These are phyloP conservation scores for Loxodonta africana DNA, from an alignment of 2,113 vertebrate species.

Conservation along the genomic window DNA sequence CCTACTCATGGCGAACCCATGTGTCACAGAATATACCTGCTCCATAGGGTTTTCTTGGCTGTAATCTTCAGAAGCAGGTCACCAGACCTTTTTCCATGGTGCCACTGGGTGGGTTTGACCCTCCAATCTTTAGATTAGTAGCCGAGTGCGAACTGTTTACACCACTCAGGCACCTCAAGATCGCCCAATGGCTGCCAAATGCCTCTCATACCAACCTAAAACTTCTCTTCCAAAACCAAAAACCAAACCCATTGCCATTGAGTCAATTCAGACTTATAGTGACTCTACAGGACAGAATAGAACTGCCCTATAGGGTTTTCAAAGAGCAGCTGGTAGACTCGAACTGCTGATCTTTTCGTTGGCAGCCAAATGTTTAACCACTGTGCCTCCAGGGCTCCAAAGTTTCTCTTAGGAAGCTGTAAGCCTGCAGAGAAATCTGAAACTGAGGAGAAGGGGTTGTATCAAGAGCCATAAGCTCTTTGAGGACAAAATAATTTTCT, in stretches of 20 bases:
- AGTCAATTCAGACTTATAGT: too few relatives aligned
- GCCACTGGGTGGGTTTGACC: neutral
- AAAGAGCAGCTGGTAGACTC: too few relatives aligned
- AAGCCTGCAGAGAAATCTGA: neutral
- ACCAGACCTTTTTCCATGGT: neutral
- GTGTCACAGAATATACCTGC: neutral
- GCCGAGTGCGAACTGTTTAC: neutral
- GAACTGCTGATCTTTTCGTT: too few relatives aligned
- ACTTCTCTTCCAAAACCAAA: neutral
- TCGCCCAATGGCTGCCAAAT: neutral
- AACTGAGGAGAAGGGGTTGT: too few relatives aligned
- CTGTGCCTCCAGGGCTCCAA: too few relatives aligned
- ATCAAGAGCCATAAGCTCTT: neutral
- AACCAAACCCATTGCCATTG: too few relatives aligned
- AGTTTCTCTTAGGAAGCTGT: neutral
- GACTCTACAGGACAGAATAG: too few relatives aligned
- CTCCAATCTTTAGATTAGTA: neutral
- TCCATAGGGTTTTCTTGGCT: neutral
- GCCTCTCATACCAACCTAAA: neutral
- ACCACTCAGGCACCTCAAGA: neutral
- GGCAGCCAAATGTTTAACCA: too few relatives aligned
- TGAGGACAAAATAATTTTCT: neutral
- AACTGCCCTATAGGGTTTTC: too few relatives aligned
- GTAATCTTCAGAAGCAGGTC: neutral
- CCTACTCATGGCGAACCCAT: too few relatives aligned